A percentile compares a stretch with the other conserved stretches of the same genome.
These are phyloP conservation scores for Penaeus indicus DNA, from an alignment of 1,140 invertebrate species.

Conservation along the genomic window DNA sequence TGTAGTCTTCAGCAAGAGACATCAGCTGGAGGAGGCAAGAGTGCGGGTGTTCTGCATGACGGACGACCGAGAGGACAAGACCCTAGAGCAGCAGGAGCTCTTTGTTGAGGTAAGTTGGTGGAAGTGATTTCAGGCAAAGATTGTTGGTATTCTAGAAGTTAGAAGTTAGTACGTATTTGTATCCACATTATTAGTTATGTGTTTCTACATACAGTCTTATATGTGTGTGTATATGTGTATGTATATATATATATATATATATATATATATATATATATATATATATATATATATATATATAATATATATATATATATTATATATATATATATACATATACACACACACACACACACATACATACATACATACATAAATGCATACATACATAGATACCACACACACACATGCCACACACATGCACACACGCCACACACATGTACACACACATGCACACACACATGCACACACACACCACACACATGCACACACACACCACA, in stretches of 20 bases:
- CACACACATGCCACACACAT: no score
- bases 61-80: constrained; percentile 98
- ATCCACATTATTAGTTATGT: neutral
- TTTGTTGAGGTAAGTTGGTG: constrained; percentile 81
- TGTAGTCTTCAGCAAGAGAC: constrained; percentile 96
- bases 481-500: no score
- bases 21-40: constrained; percentile 93
- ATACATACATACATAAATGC: no score
- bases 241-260: constrained; percentile 5
- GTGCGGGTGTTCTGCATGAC: constrained; percentile 99
- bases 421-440: no score
- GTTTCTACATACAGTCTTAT: neutral
- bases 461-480: no score
- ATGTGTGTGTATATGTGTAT: neutral
- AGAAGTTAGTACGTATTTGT: neutral
- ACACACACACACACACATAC: no score
- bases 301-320: constrained; percentile 7
- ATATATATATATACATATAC: neutral
- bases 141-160: neutral
- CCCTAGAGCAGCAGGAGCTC: constrained; percentile 96
- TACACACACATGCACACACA: no score
- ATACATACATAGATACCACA: no score
- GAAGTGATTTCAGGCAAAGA: no score
- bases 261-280: neutral
- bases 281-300: neutral